Base-by-base conservation (phyloP, 2,888 invertebrate species). In the Chesias legatella region DNA sequence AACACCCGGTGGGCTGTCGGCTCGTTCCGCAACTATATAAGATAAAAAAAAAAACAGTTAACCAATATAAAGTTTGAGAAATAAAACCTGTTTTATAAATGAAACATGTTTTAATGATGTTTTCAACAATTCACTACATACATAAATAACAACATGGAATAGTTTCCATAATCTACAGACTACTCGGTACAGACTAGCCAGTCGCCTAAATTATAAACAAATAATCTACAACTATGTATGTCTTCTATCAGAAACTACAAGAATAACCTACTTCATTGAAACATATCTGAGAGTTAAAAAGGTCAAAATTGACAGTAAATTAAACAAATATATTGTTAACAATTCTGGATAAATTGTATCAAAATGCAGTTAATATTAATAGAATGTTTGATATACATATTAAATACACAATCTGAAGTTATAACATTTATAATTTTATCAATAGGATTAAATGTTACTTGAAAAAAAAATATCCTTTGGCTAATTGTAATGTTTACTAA, bases 101-200 rank as follows among this genome's bases (percentile, higher is more conserved):
- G 41, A 43, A 52, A 49, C 42, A 34, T 17, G 48, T 41, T 56
- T 53, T 53, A 55, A 55, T 53, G 13, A 48, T 51, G 49, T 41
- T 39, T 45, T 47, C 50, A 56, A 52, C 53, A 59, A 51, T 35
- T 39, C 33, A 46, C 32, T 44, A 40, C 24, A 41, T 43, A 37
- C 27, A 41, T 31, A 36, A 36, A 41, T 40, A 46, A 46, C 29
- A 50, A 44, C 10, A 39, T 31, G 32, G 44, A 45, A 45, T 41
- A 33, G 29, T 42, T 5, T 37, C 35, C 20, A 27, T 37, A 17
- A 48, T 44, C 43, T 47, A 49, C 44, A 52, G 42, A 37, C 30
- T 29, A 26, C 29, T 27, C 34, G 21, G 22, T 46, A 46, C 25
- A 52, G 52, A 55, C 54, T 54, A 54, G 54, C 36, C 34, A 39